Evolutionary conservation across 2,797 vertebrate genomes (phyloP), one percentile per base, ranked within the genome.

Genomic region (Acanthurus tractus): DNA sequence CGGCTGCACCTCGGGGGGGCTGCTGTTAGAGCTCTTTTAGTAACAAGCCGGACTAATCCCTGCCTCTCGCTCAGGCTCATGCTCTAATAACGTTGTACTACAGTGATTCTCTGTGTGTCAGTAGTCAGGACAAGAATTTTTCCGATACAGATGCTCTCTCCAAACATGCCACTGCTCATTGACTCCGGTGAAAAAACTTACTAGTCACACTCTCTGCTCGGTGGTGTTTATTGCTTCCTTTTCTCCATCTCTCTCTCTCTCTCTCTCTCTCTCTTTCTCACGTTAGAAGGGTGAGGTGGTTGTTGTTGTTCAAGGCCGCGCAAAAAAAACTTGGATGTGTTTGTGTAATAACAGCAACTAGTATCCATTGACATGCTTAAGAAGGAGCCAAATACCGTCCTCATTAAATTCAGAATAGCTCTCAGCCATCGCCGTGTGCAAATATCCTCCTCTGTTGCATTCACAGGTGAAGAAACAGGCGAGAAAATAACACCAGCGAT

Each of bases 361-460:
- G 76, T 80, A 82, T 80, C 77, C 63, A 78, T 83, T 86, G 85
- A 88, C 73, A 78, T 80, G 71, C 72, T 61, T 46, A 29, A 76
- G 63, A 85, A 71, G 49, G 46, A 77, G 88, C 80, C 75, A 82
- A 83, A 84, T 76, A 66, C 71, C 69, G 89, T 87, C 80, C 79
- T 91, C 84, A 85, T 91, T 90, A 89, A 87, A 91, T 85, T 79
- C 76, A 83, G 68, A 79, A 79, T 82, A 69, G 84, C 85, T 90
- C 79, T 66, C 25, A 86, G 87, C 78, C 74, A 79, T 55, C 23
- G 65, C 36, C 4, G 75, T 38, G n/a, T 82, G 68, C 79, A 88
- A 84, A 86, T 82, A 82, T 84, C 73, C 63, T 82, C 76, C 86
- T 71, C 66, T 86, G 76, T 71, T 79, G 78, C 74, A 63, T 86